Conservation (phyloP, 2,888 invertebrate genomes). For the Drosophila meridionalis region DNA sequence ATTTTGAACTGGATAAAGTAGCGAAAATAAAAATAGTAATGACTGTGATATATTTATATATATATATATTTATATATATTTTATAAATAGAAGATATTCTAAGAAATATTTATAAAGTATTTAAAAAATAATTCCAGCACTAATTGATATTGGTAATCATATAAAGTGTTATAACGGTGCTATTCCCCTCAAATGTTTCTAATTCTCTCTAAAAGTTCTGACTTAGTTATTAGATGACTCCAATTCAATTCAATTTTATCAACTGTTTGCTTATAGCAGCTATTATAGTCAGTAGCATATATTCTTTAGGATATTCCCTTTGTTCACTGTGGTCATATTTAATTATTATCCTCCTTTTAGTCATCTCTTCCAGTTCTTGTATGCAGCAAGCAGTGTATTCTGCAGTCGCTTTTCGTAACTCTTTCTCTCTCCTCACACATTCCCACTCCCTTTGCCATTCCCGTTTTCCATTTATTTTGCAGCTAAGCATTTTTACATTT, state of each 20-base stretch:
- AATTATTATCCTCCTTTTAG: background rate
- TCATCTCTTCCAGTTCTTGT: background rate
- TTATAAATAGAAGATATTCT: no score
- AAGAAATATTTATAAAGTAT: no score
- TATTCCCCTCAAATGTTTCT: background rate
- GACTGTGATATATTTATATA: no score
- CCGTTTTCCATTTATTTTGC: conserved; percentile 1
- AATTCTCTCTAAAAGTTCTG: background rate
- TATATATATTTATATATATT: no score
- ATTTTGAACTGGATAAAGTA: no score
- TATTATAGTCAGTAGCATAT: background rate
- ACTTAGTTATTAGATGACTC: background rate
- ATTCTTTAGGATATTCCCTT: no score
- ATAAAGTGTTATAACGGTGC: no score
- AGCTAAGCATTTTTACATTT: conserved; percentile 29
- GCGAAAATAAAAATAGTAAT: no score
- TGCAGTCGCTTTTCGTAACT: conserved; percentile 2
- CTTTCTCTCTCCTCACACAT: conserved; percentile 23
- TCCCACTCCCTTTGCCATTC: conserved; percentile 27
- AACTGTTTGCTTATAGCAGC: background rate
- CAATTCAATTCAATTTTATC: background rate
- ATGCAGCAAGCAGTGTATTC: conserved; percentile 21
- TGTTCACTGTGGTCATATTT: background rate
- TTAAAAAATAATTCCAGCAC: no score
- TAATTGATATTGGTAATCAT: no score